Evolutionary conservation across 2,888 invertebrate species (phyloP), one percentile per base, ranked within the genome.

Genomic region (Archips crataeganus): DNA sequence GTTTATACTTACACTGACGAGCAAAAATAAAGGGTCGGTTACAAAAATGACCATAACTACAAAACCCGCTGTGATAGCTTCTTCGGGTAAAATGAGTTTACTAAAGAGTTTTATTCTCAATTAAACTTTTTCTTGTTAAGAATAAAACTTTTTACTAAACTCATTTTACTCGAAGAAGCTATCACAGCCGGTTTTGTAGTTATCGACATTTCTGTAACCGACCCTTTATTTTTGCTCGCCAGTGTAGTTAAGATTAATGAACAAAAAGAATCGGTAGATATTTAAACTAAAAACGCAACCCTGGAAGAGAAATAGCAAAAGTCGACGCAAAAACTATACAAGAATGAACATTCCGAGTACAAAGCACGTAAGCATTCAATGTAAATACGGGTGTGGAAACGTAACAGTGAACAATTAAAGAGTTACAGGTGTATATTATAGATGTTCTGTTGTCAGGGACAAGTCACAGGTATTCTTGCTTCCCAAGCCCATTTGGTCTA

Each of bases 351-450:
- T 69, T 73, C 75, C 71, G 62, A 32, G 74, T 71, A 70, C 70
- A 32, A 54, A 59, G 67, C 54, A 63, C 66, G 47, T 45, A 64
- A 74, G 72, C 77, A 78, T 79, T 79, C 71, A 79, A 81, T 79
- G 80, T 71, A 76, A 79, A 79, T 78, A 75, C 59, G 54, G 49
- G 72, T 60, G 75, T 74, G 78, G 76, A 76, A 79, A 71, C 59
- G 60, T 32, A 67, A 65, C 71, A 66, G 36, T 15, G 57, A 32
- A 54, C 69, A 65, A 74, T 74, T 73, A 70, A 32, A 69, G 39
- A n/a, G 65, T 15, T 15, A 54, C 15, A 54, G 23, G 54, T 54
- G 54, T 54, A 15, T 54, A 45, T 42, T 45, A 23, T 23, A 32
- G 47, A 15, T 15, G 69, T 64, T 61, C 51, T 66, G 10, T 60